phyloP scores from a whole-genome alignment of 2,113 vertebrate genomes.

The Oncorhynchus mykiss region DNA sequence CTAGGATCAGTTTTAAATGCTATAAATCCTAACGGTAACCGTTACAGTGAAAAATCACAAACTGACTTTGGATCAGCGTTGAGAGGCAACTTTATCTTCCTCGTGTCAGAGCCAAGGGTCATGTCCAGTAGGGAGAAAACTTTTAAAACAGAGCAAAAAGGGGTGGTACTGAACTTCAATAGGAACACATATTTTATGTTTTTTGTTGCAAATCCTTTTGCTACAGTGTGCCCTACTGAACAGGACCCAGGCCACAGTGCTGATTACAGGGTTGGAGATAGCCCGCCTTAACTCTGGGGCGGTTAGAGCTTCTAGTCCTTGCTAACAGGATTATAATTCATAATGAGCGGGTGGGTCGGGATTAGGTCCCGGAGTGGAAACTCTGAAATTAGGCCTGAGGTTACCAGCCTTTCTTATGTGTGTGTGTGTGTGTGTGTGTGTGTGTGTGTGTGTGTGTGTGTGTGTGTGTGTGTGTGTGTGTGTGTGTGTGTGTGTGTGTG shows the following conservation, averaged over 20 bases:
- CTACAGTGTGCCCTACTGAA: too few relatives aligned
- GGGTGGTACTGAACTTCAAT: too few relatives aligned
- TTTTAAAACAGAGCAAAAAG: too few relatives aligned
- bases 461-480: neutral
- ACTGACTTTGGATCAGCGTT: too few relatives aligned
- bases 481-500: neutral
- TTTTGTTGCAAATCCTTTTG: neutral
- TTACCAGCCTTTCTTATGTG: neutral
- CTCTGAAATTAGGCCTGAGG: slow-evolving; percentile 24
- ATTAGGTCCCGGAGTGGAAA: slow-evolving; percentile 23
- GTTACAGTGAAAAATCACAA: too few relatives aligned
- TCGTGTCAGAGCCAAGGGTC: too few relatives aligned
- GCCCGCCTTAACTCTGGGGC: neutral
- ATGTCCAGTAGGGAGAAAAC: too few relatives aligned
- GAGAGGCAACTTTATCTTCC: too few relatives aligned
- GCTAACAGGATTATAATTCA: slow-evolving; percentile 29
- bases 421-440: neutral
- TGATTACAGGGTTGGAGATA: neutral
- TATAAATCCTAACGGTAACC: neutral
- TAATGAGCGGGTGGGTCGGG: slow-evolving; percentile 39
- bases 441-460: neutral
- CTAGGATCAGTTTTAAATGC: neutral
- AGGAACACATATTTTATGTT: too few relatives aligned
- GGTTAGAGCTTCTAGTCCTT: slow-evolving; percentile 4
- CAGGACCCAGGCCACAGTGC: neutral